phyloP scores from a whole-genome alignment of 2,113 vertebrate species.

The Arothron firmamentum region DNA sequence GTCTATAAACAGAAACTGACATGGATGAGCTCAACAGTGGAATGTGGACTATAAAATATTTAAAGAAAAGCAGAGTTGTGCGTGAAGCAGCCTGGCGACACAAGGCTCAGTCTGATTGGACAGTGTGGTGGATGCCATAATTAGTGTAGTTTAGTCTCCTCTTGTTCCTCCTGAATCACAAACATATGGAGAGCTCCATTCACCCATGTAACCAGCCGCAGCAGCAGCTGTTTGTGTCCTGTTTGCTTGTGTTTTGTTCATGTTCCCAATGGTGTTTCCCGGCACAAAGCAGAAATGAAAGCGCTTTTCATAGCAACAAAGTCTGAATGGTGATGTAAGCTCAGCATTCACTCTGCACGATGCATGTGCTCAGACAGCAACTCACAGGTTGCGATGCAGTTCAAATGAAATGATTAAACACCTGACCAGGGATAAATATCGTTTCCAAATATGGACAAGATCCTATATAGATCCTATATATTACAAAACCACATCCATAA shows the following conservation, averaged over 20 bases:
- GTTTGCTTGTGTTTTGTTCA: constrained; percentile 70
- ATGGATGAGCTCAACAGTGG: constrained; percentile 23
- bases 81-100: constrained; percentile 11
- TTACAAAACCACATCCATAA: too few species aligned
- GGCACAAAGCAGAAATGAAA: constrained; percentile 76
- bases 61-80: constrained; percentile 2
- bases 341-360: constrained; percentile 42
- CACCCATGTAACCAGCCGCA: constrained; percentile 55
- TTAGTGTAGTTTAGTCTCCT: constrained; percentile 45
- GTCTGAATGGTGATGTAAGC: constrained; percentile 67
- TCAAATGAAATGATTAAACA: too few species aligned
- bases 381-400: neutral
- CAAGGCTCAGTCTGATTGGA: constrained; percentile 14
- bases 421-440: too few species aligned
- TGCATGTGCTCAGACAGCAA: constrained; percentile 23
- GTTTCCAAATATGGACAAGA: too few species aligned
- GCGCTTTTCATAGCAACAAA: constrained; percentile 66
- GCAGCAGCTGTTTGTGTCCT: constrained; percentile 70
- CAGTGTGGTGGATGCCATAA: constrained; percentile 33
- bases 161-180: constrained; percentile 31
- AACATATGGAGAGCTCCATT: constrained; percentile 53
- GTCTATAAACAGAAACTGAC: constrained; percentile 24
- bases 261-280: constrained; percentile 63
- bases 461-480: too few species aligned
- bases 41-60: constrained; percentile 3